Percentiles rank a stretch among this genome's conserved stretches.
These are phyloP conservation scores for Coremacera marginata DNA, from an alignment of 2,888 invertebrate genomes.

Conservation along the genomic window DNA sequence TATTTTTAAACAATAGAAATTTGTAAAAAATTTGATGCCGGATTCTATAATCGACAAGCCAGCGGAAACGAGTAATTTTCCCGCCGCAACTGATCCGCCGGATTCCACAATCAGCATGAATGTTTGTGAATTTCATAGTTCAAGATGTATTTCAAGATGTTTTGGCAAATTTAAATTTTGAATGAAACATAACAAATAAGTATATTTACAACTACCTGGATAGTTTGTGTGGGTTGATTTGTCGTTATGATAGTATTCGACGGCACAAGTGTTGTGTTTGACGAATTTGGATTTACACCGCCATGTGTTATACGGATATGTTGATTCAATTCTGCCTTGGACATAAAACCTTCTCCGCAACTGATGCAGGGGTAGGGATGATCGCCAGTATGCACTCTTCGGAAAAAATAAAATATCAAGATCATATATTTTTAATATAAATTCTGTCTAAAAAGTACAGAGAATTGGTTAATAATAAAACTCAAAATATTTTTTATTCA, in stretches of 20 bases:
- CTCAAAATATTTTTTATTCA: no score
- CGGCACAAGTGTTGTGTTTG: slow-evolving; percentile 65
- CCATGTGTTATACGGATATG: slow-evolving; percentile 75
- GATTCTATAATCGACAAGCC: no score
- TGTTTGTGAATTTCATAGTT: no score
- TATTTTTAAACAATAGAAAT: no score
- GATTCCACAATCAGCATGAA: no score
- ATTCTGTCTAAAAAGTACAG: no score
- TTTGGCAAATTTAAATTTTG: no score
- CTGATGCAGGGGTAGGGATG: slow-evolving; percentile 81
- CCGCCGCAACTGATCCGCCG: no score
- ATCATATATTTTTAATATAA: neutral
- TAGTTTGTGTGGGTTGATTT: slow-evolving; percentile 61
- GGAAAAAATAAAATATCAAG: slow-evolving; percentile 40
- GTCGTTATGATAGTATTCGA: slow-evolving; percentile 56
- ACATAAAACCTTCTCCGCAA: slow-evolving; percentile 82
- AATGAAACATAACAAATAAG: neutral
- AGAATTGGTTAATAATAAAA: no score
- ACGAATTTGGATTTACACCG: slow-evolving; percentile 68
- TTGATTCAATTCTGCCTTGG: slow-evolving; percentile 78
- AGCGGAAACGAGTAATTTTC: no score
- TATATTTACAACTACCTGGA: slow-evolving; percentile 51
- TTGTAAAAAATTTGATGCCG: no score
- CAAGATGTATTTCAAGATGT: no score
- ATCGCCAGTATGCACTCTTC: slow-evolving; percentile 80